phyloP scores from a whole-genome alignment of 2,797 vertebrate species.

The Cirrhinus molitorella region DNA sequence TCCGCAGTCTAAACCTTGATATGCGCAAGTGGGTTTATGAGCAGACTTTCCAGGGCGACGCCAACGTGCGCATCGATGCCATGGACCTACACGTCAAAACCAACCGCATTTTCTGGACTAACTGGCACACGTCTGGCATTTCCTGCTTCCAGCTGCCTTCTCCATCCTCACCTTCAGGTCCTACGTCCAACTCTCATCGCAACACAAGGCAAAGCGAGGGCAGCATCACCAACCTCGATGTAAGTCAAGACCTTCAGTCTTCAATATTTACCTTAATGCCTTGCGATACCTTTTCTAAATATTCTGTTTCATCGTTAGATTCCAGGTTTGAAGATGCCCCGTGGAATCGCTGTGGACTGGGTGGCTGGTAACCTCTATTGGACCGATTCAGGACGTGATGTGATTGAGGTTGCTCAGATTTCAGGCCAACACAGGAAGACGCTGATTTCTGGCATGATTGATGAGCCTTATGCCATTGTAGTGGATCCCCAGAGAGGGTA shows the following conservation, averaged over 20 bases:
- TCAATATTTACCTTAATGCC: neutral
- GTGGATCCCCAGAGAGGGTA: slow-evolving; percentile 93
- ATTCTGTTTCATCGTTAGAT: slow-evolving; percentile 76
- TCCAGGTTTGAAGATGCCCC: slow-evolving; percentile 92
- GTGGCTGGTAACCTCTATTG: slow-evolving; percentile 97
- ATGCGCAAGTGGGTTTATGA: slow-evolving; percentile 93
- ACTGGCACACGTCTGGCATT: slow-evolving; percentile 96
- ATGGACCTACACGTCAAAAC: slow-evolving; percentile 95
- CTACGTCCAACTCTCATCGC: slow-evolving; percentile 85
- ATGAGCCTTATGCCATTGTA: slow-evolving; percentile 94
- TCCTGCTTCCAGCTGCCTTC: slow-evolving; percentile 90
- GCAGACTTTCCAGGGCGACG: slow-evolving; percentile 93
- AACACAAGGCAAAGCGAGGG: slow-evolving; percentile 87
- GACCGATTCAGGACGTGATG: slow-evolving; percentile 95
- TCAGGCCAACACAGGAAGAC: slow-evolving; percentile 95
- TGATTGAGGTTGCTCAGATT: slow-evolving; percentile 96
- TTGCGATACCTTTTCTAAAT: neutral
- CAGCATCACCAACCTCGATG: slow-evolving; percentile 87
- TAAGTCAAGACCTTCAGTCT: slow-evolving; percentile 64
- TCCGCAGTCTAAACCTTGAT: slow-evolving; percentile 93
- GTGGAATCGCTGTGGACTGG: slow-evolving; percentile 97
- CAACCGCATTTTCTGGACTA: slow-evolving; percentile 97
- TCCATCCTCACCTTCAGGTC: slow-evolving; percentile 68
- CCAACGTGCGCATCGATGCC: slow-evolving; percentile 92
- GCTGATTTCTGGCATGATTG: slow-evolving; percentile 96